Evolutionary conservation across 2,888 invertebrate species (phyloP).

Genomic region (Himalopsyche anomala): DNA sequence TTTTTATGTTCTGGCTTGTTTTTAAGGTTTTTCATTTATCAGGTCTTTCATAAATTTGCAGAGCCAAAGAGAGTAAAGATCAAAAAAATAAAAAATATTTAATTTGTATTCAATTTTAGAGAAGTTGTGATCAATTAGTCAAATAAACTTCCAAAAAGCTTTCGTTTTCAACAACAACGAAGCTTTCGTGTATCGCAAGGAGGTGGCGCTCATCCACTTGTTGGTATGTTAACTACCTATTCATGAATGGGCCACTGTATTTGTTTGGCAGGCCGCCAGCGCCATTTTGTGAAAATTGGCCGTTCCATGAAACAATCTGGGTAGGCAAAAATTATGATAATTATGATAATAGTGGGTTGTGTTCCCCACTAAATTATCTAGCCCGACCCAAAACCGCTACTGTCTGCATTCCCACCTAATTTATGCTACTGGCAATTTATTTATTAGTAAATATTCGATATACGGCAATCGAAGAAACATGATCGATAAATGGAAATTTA

Average conservation of each 20-base stretch:
- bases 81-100: too few species aligned
- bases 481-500: background rate
- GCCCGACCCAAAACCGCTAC: conserved; percentile 54
- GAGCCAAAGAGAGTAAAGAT: too few species aligned
- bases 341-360: conserved; percentile 48
- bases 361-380: conserved; percentile 52
- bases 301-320: background rate
- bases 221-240: conserved; percentile 32
- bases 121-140: too few species aligned
- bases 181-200: background rate
- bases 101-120: too few species aligned
- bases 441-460: background rate
- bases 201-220: conserved; percentile 16
- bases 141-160: background rate
- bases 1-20: too few species aligned
- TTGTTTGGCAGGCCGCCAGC: conserved; percentile 33
- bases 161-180: background rate
- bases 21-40: too few species aligned
- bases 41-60: too few species aligned
- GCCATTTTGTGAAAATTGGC: conserved; percentile 48
- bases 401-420: conserved; percentile 61
- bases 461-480: background rate
- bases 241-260: conserved; percentile 52
- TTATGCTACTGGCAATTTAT: conserved; percentile 18
- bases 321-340: conserved; percentile 48